Conservation (phyloP, 2,797 vertebrate genomes). For the Mastacembelus armatus region DNA sequence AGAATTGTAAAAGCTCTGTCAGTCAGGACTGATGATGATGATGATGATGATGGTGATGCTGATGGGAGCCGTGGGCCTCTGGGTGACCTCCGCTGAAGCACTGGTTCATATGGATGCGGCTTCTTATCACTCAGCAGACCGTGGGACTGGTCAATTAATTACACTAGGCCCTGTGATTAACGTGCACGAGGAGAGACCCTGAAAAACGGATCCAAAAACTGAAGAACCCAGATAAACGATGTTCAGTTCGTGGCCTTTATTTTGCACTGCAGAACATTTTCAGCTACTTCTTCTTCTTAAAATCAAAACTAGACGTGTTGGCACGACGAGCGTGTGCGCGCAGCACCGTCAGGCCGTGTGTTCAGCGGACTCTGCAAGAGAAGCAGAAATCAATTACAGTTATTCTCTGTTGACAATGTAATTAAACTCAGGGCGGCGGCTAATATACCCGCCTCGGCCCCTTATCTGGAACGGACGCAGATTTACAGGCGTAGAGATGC, state of each 20-base stretch:
- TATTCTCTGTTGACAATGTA: constrained; percentile 98
- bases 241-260: background rate
- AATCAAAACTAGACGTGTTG: background rate
- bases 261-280: background rate
- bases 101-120: constrained; percentile 51
- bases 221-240: no score
- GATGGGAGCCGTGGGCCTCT: constrained; percentile 31
- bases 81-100: constrained; percentile 64
- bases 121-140: constrained; percentile 70
- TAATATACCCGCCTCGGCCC: constrained; percentile 71
- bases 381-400: constrained; percentile 93
- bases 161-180: constrained; percentile 75
- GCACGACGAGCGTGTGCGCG: background rate
- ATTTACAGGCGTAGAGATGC: constrained; percentile 72
- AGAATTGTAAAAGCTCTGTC: constrained; percentile 4
- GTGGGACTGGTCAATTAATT: constrained; percentile 78
- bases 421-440: constrained; percentile 87
- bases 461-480: constrained; percentile 78
- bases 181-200: constrained; percentile 44
- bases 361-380: constrained; percentile 44
- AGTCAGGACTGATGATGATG: constrained; percentile 30
- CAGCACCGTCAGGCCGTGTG: background rate
- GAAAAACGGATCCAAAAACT: background rate
- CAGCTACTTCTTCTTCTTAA: background rate
- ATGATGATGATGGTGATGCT: constrained; percentile 38